Evolutionary conservation across 64 coral and sea anemone species (phyloP), one percentile per base, ranked within the genome.

Genomic region (Porites australiensis): DNA sequence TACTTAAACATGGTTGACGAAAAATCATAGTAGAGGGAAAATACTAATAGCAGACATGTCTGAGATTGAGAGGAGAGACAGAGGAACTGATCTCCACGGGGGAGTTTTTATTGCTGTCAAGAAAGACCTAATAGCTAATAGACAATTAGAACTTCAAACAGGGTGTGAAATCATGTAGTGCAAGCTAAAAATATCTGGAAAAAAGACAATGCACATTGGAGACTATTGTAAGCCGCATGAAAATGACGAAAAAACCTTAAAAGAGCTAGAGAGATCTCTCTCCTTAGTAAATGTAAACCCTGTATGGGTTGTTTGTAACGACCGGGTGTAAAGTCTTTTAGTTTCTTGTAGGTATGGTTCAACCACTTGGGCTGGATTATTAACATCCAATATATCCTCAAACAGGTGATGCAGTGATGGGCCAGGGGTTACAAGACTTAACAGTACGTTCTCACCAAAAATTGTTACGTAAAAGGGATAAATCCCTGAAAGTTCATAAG

Each of bases 171-270:
- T 94, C 1, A 20, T 89, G 4, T 89, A 87, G 78, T 89, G 86
- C 65, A 94, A 89, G 45, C 12, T 89, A 12, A 50, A 74, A 62
- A 55, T 79, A 37, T 2, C 18, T 11, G 79, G 93, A 20, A 69
- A 43, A 0, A 94, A 83, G 63, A 94, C 93, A 50, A 46, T 94
- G 4, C 88, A 94, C 59, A 37, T 94, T 62, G 93, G 93, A 59
- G 87, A 69, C 14, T 84, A 76, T 43, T 94, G 85, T 58, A 89
- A 87, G 61, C 46, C 87, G 2, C 78, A 77, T 18, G 87, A 62
- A 5, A 19, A 68, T 15, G 80, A 90, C 43, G 87, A 95, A 72
- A 22, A 83, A 8, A 13, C 64, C 47, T 48, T 95, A 2, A 14
- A 90, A 27, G 79, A 90, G 45, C 88, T 90, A 9, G 87, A 90